Conservation (phyloP, 2,113 vertebrate genomes). For the Catharus bicknelli region DNA sequence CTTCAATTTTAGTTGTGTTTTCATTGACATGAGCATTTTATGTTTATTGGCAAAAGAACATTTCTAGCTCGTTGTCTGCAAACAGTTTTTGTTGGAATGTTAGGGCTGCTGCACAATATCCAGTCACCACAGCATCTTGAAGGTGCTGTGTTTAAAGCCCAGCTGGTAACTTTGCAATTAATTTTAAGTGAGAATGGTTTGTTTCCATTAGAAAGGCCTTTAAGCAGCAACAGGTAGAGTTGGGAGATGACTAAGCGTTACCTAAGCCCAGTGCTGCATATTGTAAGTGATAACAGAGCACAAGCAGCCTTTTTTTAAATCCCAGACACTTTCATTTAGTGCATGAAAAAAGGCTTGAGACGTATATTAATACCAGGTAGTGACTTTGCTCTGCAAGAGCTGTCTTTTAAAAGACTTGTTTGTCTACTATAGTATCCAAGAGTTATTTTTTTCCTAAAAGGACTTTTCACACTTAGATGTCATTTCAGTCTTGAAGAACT, state of each 20-base stretch:
- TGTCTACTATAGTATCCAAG: background rate
- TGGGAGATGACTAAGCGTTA: background rate
- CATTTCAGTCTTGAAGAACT: slow-evolving; percentile 22
- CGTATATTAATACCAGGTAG: background rate
- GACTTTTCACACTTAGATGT: background rate
- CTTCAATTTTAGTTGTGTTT: background rate
- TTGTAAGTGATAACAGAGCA: background rate
- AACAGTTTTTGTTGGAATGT: background rate
- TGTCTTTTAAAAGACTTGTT: background rate
- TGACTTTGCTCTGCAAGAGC: background rate
- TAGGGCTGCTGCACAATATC: background rate
- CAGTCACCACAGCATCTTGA: background rate
- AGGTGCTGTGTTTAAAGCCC: background rate
- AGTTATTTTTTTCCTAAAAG: background rate
- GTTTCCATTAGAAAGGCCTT: background rate
- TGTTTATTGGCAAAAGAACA: background rate
- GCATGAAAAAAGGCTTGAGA: background rate
- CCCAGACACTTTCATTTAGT: background rate
- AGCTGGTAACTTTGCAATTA: background rate
- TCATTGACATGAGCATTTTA: background rate
- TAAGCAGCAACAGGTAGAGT: background rate
- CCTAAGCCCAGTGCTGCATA: rapidly evolving
- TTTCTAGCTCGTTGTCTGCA: background rate
- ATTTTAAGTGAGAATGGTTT: background rate
- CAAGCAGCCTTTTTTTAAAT: background rate